phyloP scores from a whole-genome alignment of 2,113 vertebrate species.

The Hippocampus guttulatus region DNA sequence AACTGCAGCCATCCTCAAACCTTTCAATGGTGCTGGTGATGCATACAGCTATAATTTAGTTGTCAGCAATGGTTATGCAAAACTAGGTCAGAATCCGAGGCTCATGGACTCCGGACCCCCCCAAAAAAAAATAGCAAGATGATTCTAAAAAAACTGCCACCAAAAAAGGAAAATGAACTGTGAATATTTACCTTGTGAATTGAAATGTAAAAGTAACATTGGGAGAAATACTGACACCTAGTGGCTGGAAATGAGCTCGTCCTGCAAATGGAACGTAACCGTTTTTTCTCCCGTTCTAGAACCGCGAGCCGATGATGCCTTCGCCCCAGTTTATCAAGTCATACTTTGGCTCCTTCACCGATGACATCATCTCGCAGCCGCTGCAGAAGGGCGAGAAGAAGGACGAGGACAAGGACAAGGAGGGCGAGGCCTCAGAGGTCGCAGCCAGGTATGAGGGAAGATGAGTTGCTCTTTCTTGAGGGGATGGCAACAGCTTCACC shows the following conservation, averaged over 20 bases:
- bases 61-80: no score
- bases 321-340: conserved; percentile 99
- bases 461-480: background rate
- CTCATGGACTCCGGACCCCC: no score
- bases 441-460: conserved; percentile 78
- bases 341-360: conserved; percentile 98
- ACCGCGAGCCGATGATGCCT: conserved; percentile 97
- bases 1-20: no score
- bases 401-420: conserved; percentile 98
- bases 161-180: no score
- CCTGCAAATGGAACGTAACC: background rate
- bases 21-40: no score
- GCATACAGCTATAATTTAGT: no score
- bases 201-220: no score
- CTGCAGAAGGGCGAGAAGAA: conserved; percentile 96
- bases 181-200: no score
- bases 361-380: conserved; percentile 97
- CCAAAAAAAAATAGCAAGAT: no score
- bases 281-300: conserved; percentile 69
- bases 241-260: background rate
- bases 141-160: no score
- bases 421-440: conserved; percentile 90
- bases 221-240: no score
- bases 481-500: background rate
- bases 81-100: no score